phyloP scores from a whole-genome alignment of 2,113 vertebrate species.

The Ammospiza nelsoni region DNA sequence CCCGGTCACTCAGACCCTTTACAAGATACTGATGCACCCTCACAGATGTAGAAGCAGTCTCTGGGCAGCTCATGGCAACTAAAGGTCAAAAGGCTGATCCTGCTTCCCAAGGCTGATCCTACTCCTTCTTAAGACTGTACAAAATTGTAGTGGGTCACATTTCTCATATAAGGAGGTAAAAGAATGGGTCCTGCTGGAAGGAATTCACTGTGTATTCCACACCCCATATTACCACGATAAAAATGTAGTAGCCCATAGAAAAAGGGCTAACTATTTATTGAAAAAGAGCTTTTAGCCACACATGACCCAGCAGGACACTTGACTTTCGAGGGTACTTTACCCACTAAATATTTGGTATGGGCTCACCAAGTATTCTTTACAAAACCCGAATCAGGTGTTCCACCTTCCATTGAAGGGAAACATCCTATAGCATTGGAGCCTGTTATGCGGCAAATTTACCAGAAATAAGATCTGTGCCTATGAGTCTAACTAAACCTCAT shows the following conservation, averaged over 20 bases:
- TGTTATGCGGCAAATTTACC: neutral
- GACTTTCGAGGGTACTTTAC: neutral
- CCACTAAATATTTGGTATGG: neutral
- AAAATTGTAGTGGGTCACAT: neutral
- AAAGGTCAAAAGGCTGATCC: neutral
- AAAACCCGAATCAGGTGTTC: neutral
- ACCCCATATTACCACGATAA: fast-evolving
- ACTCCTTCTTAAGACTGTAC: neutral
- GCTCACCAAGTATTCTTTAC: neutral
- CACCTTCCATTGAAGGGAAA: neutral
- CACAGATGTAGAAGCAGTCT: neutral
- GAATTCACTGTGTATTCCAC: neutral
- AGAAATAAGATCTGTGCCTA: neutral
- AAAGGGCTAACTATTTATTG: neutral
- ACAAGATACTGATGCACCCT: too few species aligned
- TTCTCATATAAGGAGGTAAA: neutral
- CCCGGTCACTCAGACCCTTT: neutral
- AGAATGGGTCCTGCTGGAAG: neutral
- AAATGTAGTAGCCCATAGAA: neutral
- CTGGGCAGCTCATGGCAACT: neutral
- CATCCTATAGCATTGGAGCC: neutral
- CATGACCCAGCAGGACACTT: neutral
- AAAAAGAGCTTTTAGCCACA: neutral
- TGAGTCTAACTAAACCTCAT: neutral
- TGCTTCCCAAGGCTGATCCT: neutral